Conservation (phyloP, 2,888 invertebrate species). For the Slavum lentiscoides region DNA sequence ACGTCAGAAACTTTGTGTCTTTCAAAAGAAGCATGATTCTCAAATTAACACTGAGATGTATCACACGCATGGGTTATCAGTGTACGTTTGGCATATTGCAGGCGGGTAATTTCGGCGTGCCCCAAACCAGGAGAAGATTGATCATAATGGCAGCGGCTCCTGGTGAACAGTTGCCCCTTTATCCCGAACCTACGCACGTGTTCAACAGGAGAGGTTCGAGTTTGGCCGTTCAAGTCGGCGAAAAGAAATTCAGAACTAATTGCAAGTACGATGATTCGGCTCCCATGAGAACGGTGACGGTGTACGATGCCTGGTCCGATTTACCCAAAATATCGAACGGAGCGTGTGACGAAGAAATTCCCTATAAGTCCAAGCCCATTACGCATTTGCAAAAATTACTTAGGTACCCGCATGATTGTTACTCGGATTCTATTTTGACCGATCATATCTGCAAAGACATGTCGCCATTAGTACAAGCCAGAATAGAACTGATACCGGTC, state of each 20-base stretch:
- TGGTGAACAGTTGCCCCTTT: constrained; percentile 72
- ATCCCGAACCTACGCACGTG: constrained; percentile 79
- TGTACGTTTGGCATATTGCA: constrained; percentile 84
- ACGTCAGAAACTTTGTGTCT: constrained; percentile 82
- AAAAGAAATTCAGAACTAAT: constrained; percentile 61
- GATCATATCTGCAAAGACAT: constrained; percentile 86
- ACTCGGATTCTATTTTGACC: constrained; percentile 59
- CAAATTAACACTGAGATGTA: constrained; percentile 75
- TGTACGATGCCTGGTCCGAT: constrained; percentile 82
- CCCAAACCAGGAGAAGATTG: constrained; percentile 77
- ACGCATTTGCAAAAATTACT: constrained; percentile 71
- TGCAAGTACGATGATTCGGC: constrained; percentile 71
- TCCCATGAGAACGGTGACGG: constrained; percentile 76
- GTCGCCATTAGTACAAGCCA: constrained; percentile 76
- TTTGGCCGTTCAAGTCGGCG: constrained; percentile 66
- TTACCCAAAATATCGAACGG: constrained; percentile 77
- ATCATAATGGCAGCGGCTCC: constrained; percentile 83
- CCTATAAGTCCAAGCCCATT: constrained; percentile 71
- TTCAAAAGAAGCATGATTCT: constrained; percentile 81
- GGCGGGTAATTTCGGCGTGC: constrained; percentile 83
- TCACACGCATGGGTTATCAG: constrained; percentile 84
- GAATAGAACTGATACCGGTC: constrained; percentile 76
- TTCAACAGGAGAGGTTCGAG: constrained; percentile 72
- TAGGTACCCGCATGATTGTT: constrained; percentile 29
- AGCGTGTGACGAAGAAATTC: constrained; percentile 69